Evolutionary conservation across 2,113 vertebrate species (phyloP), one percentile per base, ranked within the genome.

Genomic region (Eurystomus gularis): DNA sequence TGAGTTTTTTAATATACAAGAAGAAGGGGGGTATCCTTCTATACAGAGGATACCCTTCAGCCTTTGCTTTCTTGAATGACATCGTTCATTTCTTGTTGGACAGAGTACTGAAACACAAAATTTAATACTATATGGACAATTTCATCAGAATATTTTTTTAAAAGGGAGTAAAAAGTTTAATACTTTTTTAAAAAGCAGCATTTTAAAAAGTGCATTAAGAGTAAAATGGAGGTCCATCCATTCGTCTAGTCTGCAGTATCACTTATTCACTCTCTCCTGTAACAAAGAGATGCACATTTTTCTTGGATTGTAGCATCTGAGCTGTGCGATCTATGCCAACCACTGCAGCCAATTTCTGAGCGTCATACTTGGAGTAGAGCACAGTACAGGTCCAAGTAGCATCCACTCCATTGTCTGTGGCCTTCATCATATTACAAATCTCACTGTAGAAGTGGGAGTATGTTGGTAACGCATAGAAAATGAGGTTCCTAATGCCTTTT

Each of bases 361-460:
- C 98, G 18, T 99, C 99, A 2, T 99, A 99, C 96, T 98, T 98
- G 35, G 98, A 99, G 96, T 99, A 99, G 40, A 99, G 98, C 73
- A 98, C 98, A 0, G 99, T 99, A 91, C 99, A 99, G 80, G 99
- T 99, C 99, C 99, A 99, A 24, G 99, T 98, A n/a, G 99, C 98
- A 70, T 98, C 98, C 90, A 96, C 98, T 2, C 97, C 98, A 17
- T 17, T 97, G 77, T 80, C 96, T 15, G 97, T 98, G 13, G 98
- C 98, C 46, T 97, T 98, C 97, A 99, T 98, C 99, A 99, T 99
- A 95, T 99, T 99, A 87, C 99, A 99, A 77, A 99, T 96, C 88
- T 99, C 99, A 13, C 98, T 99, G 98, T 99, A 99, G 98, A 99
- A 99, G 96, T 99, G 99, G 11, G 99, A 97, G 90, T 99, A 99